phyloP scores from a whole-genome alignment of 1,140 invertebrate species.

The Drosophila sp. region DNA sequence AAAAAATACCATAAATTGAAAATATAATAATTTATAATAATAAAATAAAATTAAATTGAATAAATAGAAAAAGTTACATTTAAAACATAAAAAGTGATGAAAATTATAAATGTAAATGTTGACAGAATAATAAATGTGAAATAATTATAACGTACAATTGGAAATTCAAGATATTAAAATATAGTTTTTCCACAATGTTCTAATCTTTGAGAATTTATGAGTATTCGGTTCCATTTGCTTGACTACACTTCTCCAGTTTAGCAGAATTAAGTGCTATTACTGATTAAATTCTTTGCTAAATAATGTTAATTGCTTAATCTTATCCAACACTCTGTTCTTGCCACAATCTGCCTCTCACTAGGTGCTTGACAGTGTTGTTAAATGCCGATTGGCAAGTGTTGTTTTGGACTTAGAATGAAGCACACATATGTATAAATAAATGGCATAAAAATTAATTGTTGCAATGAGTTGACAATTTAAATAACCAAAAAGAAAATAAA shows the following conservation, averaged over 20 bases:
- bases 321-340: background rate
- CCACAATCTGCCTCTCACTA: background rate
- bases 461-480: constrained; percentile 53
- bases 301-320: constrained; percentile 7
- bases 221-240: background rate
- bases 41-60: background rate
- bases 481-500: constrained; percentile 2
- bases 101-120: no score
- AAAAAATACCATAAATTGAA: no score
- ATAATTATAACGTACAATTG: no score
- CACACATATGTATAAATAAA: constrained; percentile 6
- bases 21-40: no score
- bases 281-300: constrained; percentile 6
- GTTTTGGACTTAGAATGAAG: constrained; percentile 19
- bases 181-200: no score
- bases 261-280: background rate
- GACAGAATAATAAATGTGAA: no score
- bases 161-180: no score
- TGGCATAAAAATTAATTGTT: constrained; percentile 50
- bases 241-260: background rate
- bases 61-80: background rate
- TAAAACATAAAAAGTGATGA: no score
- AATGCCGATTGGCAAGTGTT: background rate
- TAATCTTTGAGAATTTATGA: no score
- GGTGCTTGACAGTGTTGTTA: constrained; percentile 14